Base-by-base conservation (phyloP, 2,888 invertebrate genomes). In the Ophioninae sp. region DNA sequence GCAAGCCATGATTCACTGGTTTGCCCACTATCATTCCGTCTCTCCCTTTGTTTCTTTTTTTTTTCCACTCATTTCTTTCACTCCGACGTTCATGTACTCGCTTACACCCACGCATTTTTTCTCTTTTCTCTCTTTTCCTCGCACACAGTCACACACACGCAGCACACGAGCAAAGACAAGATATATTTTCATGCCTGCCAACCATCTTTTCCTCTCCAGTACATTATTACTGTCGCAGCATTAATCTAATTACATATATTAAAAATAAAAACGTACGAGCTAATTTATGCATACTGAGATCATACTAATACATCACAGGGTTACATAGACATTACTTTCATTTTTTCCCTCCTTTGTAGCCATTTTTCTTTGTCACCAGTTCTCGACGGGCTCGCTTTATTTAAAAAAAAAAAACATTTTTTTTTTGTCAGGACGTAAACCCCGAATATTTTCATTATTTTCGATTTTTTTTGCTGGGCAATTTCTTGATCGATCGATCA, bases 221-320 rank as follows among this genome's bases (percentile, higher is more conserved):
- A 39, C 71, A 68, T 76, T 39, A 72, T 61, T 72, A 65, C 39
- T 41, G 64, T 58, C 79, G 72, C 67, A 51, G 79, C 64, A 64
- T 59, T 64, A 76, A 72, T 79, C 75, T 79, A 81, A 91, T 90
- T 90, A 90, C 86, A 88, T 86, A 88, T 88, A 89, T 90, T 88
- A 89, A 89, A 90, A 90, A 88, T 89, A 90, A 90, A 88, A 89
- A 90, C 90, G 87, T 92, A 92, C 89, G 84, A 85, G 87, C 90
- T 92, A 92, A 91, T 88, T 92, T 92, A 92, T 87, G 89, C 90
- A 92, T 92, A 93, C 91, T 93, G 93, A 93, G 93, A 93, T 93
- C 93, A 93, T 92, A 93, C 92, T 93, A 93, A 93, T 93, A 93
- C 93, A 93, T 93, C 93, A 93, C 93, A 93, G 93, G 93, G 93